These are phyloP conservation scores for Druceiella hillmani DNA, from an alignment of 2,888 invertebrate genomes.

Conservation along the genomic window DNA sequence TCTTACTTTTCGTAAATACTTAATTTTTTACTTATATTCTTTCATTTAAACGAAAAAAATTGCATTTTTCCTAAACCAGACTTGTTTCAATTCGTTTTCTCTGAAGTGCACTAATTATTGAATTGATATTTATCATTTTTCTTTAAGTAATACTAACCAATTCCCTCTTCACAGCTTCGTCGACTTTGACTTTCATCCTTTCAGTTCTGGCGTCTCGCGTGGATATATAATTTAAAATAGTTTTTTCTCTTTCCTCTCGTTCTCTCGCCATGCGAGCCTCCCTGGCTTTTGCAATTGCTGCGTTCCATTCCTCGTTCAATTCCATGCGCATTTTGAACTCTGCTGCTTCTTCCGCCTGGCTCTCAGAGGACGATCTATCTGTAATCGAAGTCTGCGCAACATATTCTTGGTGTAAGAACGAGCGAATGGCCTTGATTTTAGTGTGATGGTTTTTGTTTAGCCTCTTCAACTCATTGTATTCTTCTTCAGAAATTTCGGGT, in stretches of 20 bases:
- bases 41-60: too few species aligned
- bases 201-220: conserved; percentile 33
- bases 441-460: conserved; percentile 68
- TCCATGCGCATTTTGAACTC: conserved; percentile 56
- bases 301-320: conserved; percentile 69
- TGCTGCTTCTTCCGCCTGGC: conserved; percentile 52
- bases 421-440: conserved; percentile 50
- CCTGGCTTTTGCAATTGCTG: conserved; percentile 52
- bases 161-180: conserved; percentile 46
- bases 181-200: conserved; percentile 38
- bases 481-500: conserved; percentile 55
- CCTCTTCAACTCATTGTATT: conserved; percentile 58
- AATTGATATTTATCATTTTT: too few species aligned
- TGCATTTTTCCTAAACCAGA: too few species aligned
- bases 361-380: conserved; percentile 50
- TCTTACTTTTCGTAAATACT: too few species aligned
- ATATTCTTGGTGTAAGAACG: conserved; percentile 51
- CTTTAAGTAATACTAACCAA: conserved; percentile 39
- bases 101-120: too few species aligned
- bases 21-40: too few species aligned
- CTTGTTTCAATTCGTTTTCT: too few species aligned
- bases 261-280: conserved; percentile 51
- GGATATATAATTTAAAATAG: conserved; percentile 41
- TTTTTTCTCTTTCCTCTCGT: conserved; percentile 41
- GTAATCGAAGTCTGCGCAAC: conserved; percentile 45